A percentile compares a stretch with the other conserved stretches of the same genome.
Evolutionary conservation across 2,797 vertebrate species (phyloP).

Genomic region (Etheostoma nigrum): DNA sequence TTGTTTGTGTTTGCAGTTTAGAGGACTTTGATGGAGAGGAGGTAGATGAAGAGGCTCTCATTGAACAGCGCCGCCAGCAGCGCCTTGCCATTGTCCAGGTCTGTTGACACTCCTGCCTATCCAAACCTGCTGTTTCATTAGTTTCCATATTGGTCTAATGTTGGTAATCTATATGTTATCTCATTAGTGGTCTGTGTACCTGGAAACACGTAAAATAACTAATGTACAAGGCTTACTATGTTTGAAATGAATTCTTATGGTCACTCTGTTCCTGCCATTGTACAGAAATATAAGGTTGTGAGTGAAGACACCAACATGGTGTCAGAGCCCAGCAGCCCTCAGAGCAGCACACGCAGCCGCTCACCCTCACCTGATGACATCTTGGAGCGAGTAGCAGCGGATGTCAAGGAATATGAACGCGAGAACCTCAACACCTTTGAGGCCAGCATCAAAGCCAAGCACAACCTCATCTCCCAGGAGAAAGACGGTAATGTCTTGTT

Average conservation of each 20-base stretch:
- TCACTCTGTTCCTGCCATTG: not conserved
- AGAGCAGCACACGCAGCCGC: slow-evolving; percentile 94
- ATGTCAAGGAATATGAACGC: slow-evolving; percentile 97
- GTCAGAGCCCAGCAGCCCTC: slow-evolving; percentile 96
- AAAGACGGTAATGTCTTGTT: slow-evolving; percentile 89
- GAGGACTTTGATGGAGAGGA: slow-evolving; percentile 98
- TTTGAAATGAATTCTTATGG: not conserved
- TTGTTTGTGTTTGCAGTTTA: slow-evolving; percentile 82
- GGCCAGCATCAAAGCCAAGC: slow-evolving; percentile 96
- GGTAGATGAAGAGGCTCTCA: slow-evolving; percentile 97
- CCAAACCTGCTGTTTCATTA: not conserved
- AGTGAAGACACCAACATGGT: slow-evolving; percentile 92
- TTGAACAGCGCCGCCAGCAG: slow-evolving; percentile 94
- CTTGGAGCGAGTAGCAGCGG: slow-evolving; percentile 94
- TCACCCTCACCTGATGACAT: slow-evolving; percentile 97
- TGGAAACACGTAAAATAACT: not conserved
- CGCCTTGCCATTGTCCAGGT: slow-evolving; percentile 97
- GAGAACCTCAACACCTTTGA: slow-evolving; percentile 98
- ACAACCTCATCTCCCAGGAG: slow-evolving; percentile 96
- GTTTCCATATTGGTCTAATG: not conserved
- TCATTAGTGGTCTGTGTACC: not conserved
- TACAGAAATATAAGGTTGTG: slow-evolving; percentile 93
- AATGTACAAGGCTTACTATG: not conserved
- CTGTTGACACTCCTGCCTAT: not conserved
- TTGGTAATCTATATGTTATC: not conserved